Evolutionary conservation across 2,797 vertebrate genomes (phyloP).

Genomic region (Urosaurus nigricauda): DNA sequence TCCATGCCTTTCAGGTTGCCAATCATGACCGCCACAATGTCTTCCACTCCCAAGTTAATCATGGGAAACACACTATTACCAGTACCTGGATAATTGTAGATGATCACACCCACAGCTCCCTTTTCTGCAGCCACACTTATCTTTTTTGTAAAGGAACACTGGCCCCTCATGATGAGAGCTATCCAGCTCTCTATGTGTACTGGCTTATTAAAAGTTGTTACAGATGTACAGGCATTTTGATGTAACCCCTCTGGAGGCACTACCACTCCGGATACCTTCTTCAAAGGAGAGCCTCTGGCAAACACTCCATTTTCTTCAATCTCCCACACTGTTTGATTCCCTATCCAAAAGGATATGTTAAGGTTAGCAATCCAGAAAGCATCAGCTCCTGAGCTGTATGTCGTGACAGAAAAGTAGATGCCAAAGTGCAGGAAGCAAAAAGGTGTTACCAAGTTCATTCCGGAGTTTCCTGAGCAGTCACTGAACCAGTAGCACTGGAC

Average conservation of each 20-base stretch:
- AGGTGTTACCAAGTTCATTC: slow-evolving; percentile 52
- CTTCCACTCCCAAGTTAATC: slow-evolving; percentile 53
- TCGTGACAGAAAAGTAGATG: slow-evolving; percentile 55
- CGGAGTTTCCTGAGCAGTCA: slow-evolving; percentile 27
- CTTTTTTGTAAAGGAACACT: slow-evolving; percentile 59
- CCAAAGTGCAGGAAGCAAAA: slow-evolving; percentile 52
- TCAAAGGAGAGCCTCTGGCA: slow-evolving; percentile 59
- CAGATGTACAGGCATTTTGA: slow-evolving; percentile 55
- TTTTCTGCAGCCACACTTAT: slow-evolving; percentile 55
- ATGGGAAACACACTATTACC: slow-evolving; percentile 65
- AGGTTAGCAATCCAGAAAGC: slow-evolving; percentile 64
- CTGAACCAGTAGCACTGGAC: slow-evolving; percentile 23
- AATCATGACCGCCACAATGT: slow-evolving; percentile 55
- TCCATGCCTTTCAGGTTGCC: slow-evolving; percentile 62
- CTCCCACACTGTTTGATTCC: slow-evolving; percentile 62
- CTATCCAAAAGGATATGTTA: slow-evolving; percentile 65
- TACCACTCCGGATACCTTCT: slow-evolving; percentile 53
- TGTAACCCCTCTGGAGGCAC: slow-evolving; percentile 43
- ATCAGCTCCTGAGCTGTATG: slow-evolving; percentile 38
- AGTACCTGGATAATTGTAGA: slow-evolving; percentile 60
- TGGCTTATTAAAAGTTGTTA: slow-evolving; percentile 53
- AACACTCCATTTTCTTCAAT: slow-evolving; percentile 55
- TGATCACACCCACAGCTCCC: slow-evolving; percentile 59
- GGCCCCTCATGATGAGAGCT: slow-evolving; percentile 56
- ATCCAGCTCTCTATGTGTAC: not conserved